phyloP scores from a whole-genome alignment of 35 echinoderm and acorn worm species.

The Acanthaster planci region DNA sequence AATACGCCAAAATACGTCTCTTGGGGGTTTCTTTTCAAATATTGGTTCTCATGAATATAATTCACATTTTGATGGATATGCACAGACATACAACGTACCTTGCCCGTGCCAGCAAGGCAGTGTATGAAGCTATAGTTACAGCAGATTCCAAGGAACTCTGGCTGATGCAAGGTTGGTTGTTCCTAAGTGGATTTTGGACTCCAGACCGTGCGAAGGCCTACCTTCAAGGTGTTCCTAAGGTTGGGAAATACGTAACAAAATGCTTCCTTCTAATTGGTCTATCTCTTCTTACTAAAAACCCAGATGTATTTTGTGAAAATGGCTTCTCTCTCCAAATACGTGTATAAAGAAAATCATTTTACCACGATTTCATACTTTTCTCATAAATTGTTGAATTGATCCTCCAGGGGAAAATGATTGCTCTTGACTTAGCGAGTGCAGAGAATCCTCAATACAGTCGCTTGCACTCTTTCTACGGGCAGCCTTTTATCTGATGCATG shows the following conservation, averaged over 20 bases:
- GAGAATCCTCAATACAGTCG: slow-evolving; percentile 56
- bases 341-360: no score
- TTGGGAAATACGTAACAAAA: no score
- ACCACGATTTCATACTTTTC: no score
- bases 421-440: slow-evolving; percentile 80
- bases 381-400: no score
- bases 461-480: slow-evolving; percentile 82
- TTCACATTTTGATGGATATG: neutral
- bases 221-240: slow-evolving; percentile 77
- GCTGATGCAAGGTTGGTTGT: slow-evolving; percentile 98
- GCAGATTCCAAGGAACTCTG: slow-evolving; percentile 77
- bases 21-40: no score
- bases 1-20: no score
- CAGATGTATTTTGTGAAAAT: no score
- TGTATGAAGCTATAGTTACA: slow-evolving; percentile 62
- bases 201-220: slow-evolving; percentile 66
- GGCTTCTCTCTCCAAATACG: no score
- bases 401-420: slow-evolving; percentile 75
- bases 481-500: slow-evolving; percentile 99
- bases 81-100: slow-evolving; percentile 80
- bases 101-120: slow-evolving; percentile 52
- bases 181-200: slow-evolving; percentile 83
- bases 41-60: no score
- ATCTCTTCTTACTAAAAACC: no score
- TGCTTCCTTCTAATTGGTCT: no score